Conservation (phyloP, 2,888 invertebrate species). For the Parnassius smintheus region DNA sequence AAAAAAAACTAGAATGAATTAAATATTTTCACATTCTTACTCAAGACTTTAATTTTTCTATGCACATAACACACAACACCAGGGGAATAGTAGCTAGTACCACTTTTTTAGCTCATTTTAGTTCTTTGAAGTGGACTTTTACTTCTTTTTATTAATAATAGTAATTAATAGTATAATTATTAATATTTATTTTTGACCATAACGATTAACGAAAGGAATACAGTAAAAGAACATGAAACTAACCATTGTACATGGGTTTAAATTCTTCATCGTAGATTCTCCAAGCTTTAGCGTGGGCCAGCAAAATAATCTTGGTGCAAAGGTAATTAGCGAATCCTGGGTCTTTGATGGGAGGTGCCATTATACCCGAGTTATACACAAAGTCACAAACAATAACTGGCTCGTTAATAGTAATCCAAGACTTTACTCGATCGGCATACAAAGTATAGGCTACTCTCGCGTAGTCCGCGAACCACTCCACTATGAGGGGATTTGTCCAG, state of each 20-base stretch:
- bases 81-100: too few relatives aligned
- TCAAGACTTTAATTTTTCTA: too few relatives aligned
- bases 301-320: conserved; percentile 77
- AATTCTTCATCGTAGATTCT: conserved; percentile 78
- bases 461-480: conserved; percentile 33
- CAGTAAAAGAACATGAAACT: conserved; percentile 24
- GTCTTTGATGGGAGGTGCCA: conserved; percentile 52
- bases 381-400: conserved; percentile 55
- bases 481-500: conserved; percentile 82
- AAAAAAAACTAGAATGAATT: too few relatives aligned
- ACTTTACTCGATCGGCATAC: conserved; percentile 80
- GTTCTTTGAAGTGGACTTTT: too few relatives aligned
- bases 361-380: conserved; percentile 49
- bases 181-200: too few relatives aligned
- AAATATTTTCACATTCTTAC: too few relatives aligned
- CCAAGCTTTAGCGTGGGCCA: conserved; percentile 82
- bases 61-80: too few relatives aligned
- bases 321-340: conserved; percentile 72
- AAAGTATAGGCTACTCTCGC: conserved; percentile 58
- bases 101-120: too few relatives aligned
- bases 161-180: too few relatives aligned
- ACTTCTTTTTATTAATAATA: too few relatives aligned
- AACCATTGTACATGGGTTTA: conserved; percentile 64
- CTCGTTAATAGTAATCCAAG: conserved; percentile 83
- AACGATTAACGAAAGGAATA: neutral